phyloP scores from a whole-genome alignment of 2,797 vertebrate genomes.

The Dermochelys coriacea region DNA sequence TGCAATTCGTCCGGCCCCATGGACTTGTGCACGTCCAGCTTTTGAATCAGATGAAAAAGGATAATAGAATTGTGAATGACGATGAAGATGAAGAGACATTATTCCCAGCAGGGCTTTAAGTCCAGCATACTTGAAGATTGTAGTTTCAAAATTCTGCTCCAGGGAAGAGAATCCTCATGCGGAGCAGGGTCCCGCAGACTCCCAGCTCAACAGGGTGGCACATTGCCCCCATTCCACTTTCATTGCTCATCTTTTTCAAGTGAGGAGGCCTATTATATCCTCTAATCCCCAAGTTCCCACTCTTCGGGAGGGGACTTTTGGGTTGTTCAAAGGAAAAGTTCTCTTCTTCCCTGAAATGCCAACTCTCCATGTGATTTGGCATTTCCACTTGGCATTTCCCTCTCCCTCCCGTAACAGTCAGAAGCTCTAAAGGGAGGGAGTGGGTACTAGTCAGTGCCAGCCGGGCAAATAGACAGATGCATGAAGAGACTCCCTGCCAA shows the following conservation, averaged over 20 bases:
- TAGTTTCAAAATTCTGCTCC: neutral
- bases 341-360: neutral
- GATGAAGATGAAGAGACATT: neutral
- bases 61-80: neutral
- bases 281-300: neutral
- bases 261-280: accelerated
- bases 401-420: neutral
- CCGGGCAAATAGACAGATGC: accelerated
- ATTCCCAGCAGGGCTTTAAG: neutral
- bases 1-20: no score
- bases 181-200: neutral
- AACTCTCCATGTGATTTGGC: neutral
- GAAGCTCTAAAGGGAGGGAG: neutral
- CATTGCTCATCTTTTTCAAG: neutral
- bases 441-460: neutral
- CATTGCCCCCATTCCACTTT: neutral
- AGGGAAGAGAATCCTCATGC: neutral
- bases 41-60: neutral
- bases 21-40: no score
- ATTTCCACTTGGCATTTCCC: neutral
- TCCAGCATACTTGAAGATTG: neutral
- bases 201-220: neutral
- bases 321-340: neutral
- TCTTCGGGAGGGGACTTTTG: accelerated
- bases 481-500: neutral